Evolutionary conservation across 1,140 invertebrate species (phyloP), one percentile per base, ranked within the genome.

Genomic region (Pseudomyrmex gracilis): DNA sequence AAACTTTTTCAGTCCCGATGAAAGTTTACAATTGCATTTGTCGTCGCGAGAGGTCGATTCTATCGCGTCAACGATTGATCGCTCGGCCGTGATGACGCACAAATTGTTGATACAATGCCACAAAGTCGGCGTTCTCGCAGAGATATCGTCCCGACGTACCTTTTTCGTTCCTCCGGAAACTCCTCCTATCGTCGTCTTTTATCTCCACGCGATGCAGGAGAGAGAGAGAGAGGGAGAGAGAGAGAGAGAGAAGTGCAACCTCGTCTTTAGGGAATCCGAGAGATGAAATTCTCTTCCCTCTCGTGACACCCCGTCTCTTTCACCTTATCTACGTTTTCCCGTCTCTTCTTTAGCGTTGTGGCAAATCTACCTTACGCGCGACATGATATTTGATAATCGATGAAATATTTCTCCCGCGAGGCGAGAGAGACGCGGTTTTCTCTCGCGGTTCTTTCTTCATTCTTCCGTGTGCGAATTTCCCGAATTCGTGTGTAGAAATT

Each of bases 121-220:
- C 58, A 83, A 89, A 90, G 84, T 87, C 78, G 82, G 64, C 61
- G 73, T 82, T 73, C 70, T 87, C 34, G 10, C 45, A 60, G 64
- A 76, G 83, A 88, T 90, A 89, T 83, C 85, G 73, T 2, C 34
- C 73, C 73, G 88, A 85, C 73, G 74, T 89, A 61, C 73, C 51
- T 51, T 74, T 57, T 63, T 55, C 20, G 67, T 5, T 76, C 10
- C 58, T 60, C 55, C 20, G 34, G 64, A 73, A 71, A 60, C 58
- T 73, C 71, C 22, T 55, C 71, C 17, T 55, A 47, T 66, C 24
- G 57, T 57, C 61, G 24, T 53, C 55, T n/a, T 55, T 68, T 87
- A 61, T 57, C 22, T 24, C 13, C 13, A 5, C 24, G 17, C 51
- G 24, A 53, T 73, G 47, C 45, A 20, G n/a, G n/a, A n/a, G n/a